Evolutionary conservation across 2,113 vertebrate species (phyloP), one percentile per base, ranked within the genome.

Genomic region (Malurus cyaneus): DNA sequence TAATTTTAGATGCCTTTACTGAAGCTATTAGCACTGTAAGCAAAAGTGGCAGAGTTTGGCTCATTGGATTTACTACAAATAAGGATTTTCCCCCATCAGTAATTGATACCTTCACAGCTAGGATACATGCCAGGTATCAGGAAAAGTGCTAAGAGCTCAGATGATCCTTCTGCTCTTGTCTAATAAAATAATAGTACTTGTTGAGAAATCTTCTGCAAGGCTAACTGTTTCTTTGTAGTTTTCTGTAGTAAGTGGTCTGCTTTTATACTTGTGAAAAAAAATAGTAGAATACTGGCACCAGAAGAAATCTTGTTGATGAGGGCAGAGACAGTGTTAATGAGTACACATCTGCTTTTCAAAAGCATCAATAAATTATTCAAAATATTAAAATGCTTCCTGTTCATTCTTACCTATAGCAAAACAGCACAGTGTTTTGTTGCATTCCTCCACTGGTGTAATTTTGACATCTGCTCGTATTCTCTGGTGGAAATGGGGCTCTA

Each of bases 301-400:
- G 71, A 77, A 89, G 42, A 86, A 73, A 77, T 82, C 88, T 64
- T 70, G 24, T 25, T 80, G 86, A 47, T 62, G 81, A 83, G 42
- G 29, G 47, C 42, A 95, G 65, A 59, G 34, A 52, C 52, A 78
- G 72, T 88, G 79, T 91, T 94, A 95, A 95, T 95, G 79, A 96
- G 85, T 89, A 74, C 73, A 89, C 72, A 95, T 96, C 61, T 93
- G 89, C 56, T 88, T 92, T 94, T 96, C 82, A 61, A 92, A 92
- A 93, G 52, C 93, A 79, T 73, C 79, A n/a, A 95, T 95, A 90
- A 96, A 88, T 95, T 95, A 93, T 96, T 96, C 83, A 95, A 86
- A 96, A 86, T 92, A 80, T 42, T 93, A 42, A 95, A 90, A 93
- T 74, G 86, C 49, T 96, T 96, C 79, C 80, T 90, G 67, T 88